Conservation (phyloP, 2,113 vertebrate genomes). For the Proterorhinus semilunaris region DNA sequence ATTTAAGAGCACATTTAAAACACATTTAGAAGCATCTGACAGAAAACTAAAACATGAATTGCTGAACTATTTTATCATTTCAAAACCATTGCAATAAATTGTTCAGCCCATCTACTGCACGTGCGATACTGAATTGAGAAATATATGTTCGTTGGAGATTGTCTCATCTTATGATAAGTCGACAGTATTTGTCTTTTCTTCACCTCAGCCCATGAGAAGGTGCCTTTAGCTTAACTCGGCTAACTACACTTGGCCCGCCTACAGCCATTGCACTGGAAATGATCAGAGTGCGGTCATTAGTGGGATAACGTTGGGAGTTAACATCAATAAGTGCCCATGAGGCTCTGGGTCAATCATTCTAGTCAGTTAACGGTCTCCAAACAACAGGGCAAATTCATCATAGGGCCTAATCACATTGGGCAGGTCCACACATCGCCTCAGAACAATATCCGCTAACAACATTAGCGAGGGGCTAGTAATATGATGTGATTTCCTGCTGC, state of each 20-base stretch:
- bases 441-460: conserved; percentile 76
- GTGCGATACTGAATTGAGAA: too few relatives aligned
- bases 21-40: too few relatives aligned
- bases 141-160: too few relatives aligned
- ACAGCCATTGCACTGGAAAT: conserved; percentile 47
- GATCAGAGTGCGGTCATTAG: conserved; percentile 62
- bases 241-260: conserved; percentile 52
- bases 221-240: conserved; percentile 52
- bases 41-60: too few relatives aligned
- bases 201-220: conserved; percentile 30
- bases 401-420: conserved; percentile 69
- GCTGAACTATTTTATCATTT: too few relatives aligned
- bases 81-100: too few relatives aligned
- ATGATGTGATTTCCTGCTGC: conserved; percentile 70
- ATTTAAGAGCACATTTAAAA: too few relatives aligned
- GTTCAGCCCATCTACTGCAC: too few relatives aligned
- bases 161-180: too few relatives aligned
- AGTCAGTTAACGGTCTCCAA: conserved; percentile 70
- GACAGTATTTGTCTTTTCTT: neutral
- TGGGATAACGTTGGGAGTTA: conserved; percentile 54
- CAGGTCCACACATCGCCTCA: conserved; percentile 62
- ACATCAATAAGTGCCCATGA: conserved; percentile 71
- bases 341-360: conserved; percentile 68
- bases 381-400: conserved; percentile 79
- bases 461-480: conserved; percentile 67